A percentile compares a stretch with the other conserved stretches of the same genome.
phyloP scores from a whole-genome alignment of 2,113 vertebrate species.

The Edolisoma coerulescens region DNA sequence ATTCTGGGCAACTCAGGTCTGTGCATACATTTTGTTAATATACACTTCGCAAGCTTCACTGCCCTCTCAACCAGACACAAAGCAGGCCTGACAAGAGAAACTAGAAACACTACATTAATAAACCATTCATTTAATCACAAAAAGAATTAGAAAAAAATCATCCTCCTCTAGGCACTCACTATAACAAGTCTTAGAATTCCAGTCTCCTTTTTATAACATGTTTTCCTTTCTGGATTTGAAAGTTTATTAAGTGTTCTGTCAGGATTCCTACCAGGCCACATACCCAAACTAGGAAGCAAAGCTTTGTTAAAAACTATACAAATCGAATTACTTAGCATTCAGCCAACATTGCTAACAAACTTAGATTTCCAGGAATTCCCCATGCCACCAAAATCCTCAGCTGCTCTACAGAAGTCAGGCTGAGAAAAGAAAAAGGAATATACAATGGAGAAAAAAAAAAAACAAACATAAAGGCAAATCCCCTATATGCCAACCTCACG shows the following conservation, averaged over 20 bases:
- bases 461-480: neutral
- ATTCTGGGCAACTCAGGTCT: neutral
- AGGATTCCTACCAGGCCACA: conserved; percentile 9
- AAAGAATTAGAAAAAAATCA: neutral
- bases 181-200: neutral
- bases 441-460: neutral
- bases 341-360: neutral
- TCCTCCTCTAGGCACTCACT: neutral
- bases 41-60: neutral
- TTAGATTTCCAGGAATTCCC: conserved; percentile 1
- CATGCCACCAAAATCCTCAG: neutral
- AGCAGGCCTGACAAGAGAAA: neutral
- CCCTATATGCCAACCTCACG: neutral
- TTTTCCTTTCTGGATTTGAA: neutral
- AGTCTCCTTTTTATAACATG: neutral
- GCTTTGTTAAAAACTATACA: conserved; percentile 13
- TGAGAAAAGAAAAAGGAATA: neutral
- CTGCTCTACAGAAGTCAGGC: neutral
- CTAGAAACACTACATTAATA: neutral
- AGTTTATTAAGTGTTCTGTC: neutral
- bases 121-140: neutral
- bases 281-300: conserved; percentile 29
- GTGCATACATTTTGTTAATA: neutral
- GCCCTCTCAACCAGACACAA: neutral
- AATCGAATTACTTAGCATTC: conserved; percentile 14